Evolutionary conservation across 2,797 vertebrate genomes (phyloP).

Genomic region (Danio tinwini): DNA sequence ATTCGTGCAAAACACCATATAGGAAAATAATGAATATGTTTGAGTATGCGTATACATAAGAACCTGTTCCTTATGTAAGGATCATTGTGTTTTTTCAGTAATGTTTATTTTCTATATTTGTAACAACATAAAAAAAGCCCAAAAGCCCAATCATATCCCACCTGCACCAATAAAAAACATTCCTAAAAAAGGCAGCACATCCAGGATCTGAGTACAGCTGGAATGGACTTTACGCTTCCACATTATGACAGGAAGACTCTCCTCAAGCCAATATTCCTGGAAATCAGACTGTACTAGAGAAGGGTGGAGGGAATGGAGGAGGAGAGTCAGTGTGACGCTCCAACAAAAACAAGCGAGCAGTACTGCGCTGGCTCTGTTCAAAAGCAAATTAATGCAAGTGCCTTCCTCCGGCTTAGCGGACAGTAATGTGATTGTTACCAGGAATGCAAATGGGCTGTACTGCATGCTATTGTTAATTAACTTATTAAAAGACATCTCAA

Average conservation of each 20-base stretch:
- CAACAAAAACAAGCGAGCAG: constrained; percentile 44
- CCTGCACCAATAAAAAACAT: constrained; percentile 26
- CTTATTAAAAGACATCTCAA: background rate
- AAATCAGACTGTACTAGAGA: constrained; percentile 74
- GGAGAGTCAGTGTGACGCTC: background rate
- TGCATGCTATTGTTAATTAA: background rate
- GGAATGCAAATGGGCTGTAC: background rate
- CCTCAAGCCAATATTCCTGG: constrained; percentile 80
- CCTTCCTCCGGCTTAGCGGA: background rate
- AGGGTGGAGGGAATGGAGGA: constrained; percentile 22
- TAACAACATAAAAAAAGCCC: too few relatives aligned
- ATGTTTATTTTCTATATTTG: too few relatives aligned
- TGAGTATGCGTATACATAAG: too few relatives aligned
- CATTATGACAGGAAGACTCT: constrained; percentile 76
- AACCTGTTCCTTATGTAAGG: too few relatives aligned
- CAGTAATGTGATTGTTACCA: background rate
- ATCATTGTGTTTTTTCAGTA: too few relatives aligned
- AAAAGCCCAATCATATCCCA: background rate
- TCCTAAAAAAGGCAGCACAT: constrained; percentile 27
- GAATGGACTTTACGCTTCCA: constrained; percentile 65
- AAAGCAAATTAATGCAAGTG: constrained; percentile 42
- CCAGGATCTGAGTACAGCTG: constrained; percentile 34
- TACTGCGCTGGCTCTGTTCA: constrained; percentile 7
- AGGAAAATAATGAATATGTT: too few relatives aligned
- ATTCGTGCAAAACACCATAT: too few relatives aligned